Evolutionary conservation across 2,888 invertebrate species (phyloP).

Genomic region (Neoscelio sp.): DNA sequence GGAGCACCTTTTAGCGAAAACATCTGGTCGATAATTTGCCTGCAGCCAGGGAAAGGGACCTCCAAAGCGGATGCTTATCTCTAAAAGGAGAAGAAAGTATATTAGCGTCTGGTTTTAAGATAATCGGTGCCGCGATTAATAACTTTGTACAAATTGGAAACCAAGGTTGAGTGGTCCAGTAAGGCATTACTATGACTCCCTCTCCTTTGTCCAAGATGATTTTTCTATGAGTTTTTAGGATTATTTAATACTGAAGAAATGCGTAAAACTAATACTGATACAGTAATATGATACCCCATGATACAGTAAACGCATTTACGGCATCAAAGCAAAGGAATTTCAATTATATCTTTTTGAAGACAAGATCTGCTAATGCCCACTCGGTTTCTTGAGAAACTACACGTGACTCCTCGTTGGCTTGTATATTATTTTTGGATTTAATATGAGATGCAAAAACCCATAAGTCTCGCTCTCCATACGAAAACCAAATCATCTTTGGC

Average conservation of each 20-base stretch:
- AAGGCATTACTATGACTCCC: slow-evolving; percentile 72
- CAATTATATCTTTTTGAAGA: too few species aligned
- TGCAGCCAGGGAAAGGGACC: slow-evolving; percentile 27
- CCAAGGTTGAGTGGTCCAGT: slow-evolving; percentile 74
- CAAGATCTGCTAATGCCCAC: too few species aligned
- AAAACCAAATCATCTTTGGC: too few species aligned
- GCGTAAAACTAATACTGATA: slow-evolving; percentile 68
- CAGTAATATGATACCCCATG: not conserved
- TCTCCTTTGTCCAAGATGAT: slow-evolving; percentile 71
- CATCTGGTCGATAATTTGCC: slow-evolving; percentile 4
- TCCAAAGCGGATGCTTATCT: slow-evolving; percentile 20
- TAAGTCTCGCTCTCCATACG: too few species aligned
- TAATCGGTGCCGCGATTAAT: slow-evolving; percentile 33
- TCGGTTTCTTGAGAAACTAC: too few species aligned
- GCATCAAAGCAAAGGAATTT: too few species aligned
- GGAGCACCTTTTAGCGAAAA: slow-evolving; percentile 1
- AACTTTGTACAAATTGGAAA: slow-evolving; percentile 70
- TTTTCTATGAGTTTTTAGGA: slow-evolving; percentile 70
- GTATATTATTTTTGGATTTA: too few species aligned
- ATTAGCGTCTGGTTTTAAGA: slow-evolving; percentile 63
- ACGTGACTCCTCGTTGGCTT: too few species aligned
- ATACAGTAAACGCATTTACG: slow-evolving; percentile 11
- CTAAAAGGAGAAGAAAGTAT: slow-evolving; percentile 70
- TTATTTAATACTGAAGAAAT: slow-evolving; percentile 72
- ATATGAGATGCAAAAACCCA: too few species aligned